Conservation (phyloP, 2,888 invertebrate species). For the Lasius platythorax region DNA sequence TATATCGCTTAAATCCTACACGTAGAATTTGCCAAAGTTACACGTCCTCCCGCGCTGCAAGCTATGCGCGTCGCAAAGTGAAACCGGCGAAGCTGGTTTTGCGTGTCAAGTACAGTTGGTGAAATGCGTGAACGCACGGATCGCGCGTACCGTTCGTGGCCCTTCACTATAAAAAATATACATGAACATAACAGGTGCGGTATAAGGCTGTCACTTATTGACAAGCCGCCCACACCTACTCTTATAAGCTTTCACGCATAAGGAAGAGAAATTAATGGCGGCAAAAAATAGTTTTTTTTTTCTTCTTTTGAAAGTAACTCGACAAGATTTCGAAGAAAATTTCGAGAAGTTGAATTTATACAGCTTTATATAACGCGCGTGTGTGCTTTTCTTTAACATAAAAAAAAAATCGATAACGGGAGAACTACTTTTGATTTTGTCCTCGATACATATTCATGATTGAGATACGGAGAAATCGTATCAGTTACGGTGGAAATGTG, state of each 20-base stretch:
- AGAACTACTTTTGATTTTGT: conserved; percentile 54
- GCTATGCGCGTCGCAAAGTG: conserved; percentile 29
- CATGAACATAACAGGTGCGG: conserved; percentile 1
- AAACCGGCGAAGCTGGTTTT: conserved; percentile 41
- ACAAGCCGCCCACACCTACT: not conserved
- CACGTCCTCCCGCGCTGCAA: conserved; percentile 13
- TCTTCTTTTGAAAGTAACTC: not conserved
- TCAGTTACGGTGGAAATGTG: conserved; percentile 24
- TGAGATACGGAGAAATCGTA: conserved; percentile 58
- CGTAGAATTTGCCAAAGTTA: conserved; percentile 38
- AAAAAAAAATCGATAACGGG: not conserved
- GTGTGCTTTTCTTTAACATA: not conserved
- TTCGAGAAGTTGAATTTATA: not conserved
- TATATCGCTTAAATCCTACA: conserved; percentile 26
- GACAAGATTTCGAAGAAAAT: not conserved
- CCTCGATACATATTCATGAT: conserved; percentile 48
- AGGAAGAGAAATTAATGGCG: not conserved
- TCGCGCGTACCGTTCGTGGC: not conserved
- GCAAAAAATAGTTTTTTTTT: not conserved
- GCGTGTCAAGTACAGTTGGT: conserved; percentile 26
- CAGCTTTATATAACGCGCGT: not conserved
- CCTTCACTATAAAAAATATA: conserved; percentile 11
- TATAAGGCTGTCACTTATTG: not conserved
- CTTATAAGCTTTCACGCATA: not conserved
- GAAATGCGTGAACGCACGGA: conserved; percentile 39